Percentiles rank a stretch among this genome's conserved stretches.
Evolutionary conservation across 2,888 invertebrate species (phyloP).

Genomic region (Dinocampus coccinellae): DNA sequence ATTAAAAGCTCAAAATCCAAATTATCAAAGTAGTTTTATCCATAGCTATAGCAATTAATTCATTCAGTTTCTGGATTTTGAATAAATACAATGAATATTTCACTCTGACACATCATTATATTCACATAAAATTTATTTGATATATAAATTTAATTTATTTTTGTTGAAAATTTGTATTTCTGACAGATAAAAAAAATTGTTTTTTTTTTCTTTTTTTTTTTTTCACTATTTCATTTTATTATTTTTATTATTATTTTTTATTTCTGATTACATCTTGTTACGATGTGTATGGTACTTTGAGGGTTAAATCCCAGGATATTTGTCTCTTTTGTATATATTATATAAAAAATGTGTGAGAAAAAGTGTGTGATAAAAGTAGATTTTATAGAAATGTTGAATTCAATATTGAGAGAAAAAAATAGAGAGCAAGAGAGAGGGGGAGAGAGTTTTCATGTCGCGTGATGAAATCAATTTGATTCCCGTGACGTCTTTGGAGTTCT

Average conservation of each 20-base stretch:
- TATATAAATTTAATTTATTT: too few relatives aligned
- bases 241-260: background rate
- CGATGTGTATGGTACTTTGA: background rate
- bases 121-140: too few relatives aligned
- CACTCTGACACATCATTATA: background rate
- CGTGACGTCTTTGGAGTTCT: constrained; percentile 18
- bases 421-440: background rate
- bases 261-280: background rate
- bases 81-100: constrained; percentile 9
- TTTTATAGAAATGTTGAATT: constrained; percentile 59
- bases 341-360: constrained; percentile 21
- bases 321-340: background rate
- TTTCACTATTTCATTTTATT: background rate
- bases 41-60: constrained; percentile 11
- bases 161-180: too few relatives aligned
- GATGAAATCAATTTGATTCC: constrained; percentile 53
- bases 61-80: constrained; percentile 12
- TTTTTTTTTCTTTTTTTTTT: background rate
- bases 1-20: constrained; percentile 31
- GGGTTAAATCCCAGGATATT: background rate
- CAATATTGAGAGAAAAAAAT: background rate
- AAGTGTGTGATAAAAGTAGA: constrained; percentile 48
- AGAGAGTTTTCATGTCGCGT: constrained; percentile 15
- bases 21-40: constrained; percentile 22
- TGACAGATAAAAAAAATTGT: background rate